phyloP scores from a whole-genome alignment of 2,888 invertebrate species.

The Spilarctia lutea region DNA sequence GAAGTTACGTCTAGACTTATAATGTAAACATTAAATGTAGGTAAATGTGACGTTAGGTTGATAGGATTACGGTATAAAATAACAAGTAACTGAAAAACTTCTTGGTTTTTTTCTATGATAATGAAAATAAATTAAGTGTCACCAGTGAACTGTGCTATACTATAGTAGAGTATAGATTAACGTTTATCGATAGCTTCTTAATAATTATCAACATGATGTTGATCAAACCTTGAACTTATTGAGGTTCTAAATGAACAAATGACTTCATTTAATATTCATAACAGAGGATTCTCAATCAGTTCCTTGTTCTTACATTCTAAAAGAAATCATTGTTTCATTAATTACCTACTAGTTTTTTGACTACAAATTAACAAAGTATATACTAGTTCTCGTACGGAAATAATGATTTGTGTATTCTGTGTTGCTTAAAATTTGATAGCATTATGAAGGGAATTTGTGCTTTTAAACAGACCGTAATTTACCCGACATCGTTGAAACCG shows the following conservation, averaged over 20 bases:
- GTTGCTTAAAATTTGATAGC: slow-evolving; percentile 34
- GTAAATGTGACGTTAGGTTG: background rate
- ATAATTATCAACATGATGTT: slow-evolving; percentile 31
- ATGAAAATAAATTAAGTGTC: background rate
- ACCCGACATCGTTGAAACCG: slow-evolving; percentile 51
- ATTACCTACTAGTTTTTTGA: slow-evolving; percentile 58
- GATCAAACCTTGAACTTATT: slow-evolving; percentile 42
- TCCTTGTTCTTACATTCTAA: slow-evolving; percentile 54
- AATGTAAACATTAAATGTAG: background rate
- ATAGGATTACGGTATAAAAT: background rate
- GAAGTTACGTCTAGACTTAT: background rate
- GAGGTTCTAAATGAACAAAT: slow-evolving; percentile 28
- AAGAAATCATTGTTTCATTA: slow-evolving; percentile 56
- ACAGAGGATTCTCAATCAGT: slow-evolving; percentile 41
- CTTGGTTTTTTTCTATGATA: background rate
- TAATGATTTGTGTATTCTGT: slow-evolving; percentile 29
- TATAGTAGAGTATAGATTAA: slow-evolving; percentile 16
- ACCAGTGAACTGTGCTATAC: slow-evolving; percentile 12
- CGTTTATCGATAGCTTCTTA: slow-evolving; percentile 21
- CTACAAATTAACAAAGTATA: slow-evolving; percentile 37
- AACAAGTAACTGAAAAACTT: background rate
- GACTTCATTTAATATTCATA: slow-evolving; percentile 27
- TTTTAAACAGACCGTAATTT: slow-evolving; percentile 57
- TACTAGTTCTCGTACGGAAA: slow-evolving; percentile 20
- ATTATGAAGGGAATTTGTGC: slow-evolving; percentile 39